Base-by-base conservation (phyloP, 2,888 invertebrate genomes). In the Apodemia hepburni region DNA sequence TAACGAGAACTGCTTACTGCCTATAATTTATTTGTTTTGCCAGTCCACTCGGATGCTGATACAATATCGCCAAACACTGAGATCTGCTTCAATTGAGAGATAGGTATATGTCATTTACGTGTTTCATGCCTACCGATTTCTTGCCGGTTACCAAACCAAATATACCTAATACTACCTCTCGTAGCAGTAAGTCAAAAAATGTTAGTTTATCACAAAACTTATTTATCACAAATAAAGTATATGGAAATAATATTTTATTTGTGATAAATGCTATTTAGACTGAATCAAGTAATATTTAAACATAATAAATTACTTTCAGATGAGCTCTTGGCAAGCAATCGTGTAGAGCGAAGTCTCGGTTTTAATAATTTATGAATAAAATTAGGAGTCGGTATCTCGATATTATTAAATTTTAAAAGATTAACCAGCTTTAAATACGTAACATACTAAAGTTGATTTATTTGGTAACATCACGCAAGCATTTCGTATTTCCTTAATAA, bases 281-380 rank as follows among this genome's bases (percentile, higher is more conserved):
- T 11, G 9, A 12, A 12, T 22, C 4, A 54, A 54, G 51, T 54
- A 27, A 6, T 54, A 6, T 58, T 47, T 9, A 45, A 57, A 33
- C 42, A 64, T 64, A 65, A 68, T 68, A 64, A 66, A 67, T 67
- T 66, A 65, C 63, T 64, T 63, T 59, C 65, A 61, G 27, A 63
- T 64, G 59, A 61, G 62, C 63, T 67, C 54, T 68, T 71, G 70
- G 69, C 70, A 68, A 51, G 35, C 59, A 57, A 64, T 66, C 69
- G 65, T 66, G 33, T 68, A 70, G 63, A 60, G 64, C 58, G 61
- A 61, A 58, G 45, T 47, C 47, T 58, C 54, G 47, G 58, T 58
- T 61, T 61, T 61, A 58, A 47, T 58, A 61, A 58, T 58, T 58
- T 47, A 60, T 49, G 17, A 60, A 27, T 15, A 22, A 29, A 60